Base-by-base conservation (phyloP, 2,113 vertebrate species). In the Corythornis cristatus region DNA sequence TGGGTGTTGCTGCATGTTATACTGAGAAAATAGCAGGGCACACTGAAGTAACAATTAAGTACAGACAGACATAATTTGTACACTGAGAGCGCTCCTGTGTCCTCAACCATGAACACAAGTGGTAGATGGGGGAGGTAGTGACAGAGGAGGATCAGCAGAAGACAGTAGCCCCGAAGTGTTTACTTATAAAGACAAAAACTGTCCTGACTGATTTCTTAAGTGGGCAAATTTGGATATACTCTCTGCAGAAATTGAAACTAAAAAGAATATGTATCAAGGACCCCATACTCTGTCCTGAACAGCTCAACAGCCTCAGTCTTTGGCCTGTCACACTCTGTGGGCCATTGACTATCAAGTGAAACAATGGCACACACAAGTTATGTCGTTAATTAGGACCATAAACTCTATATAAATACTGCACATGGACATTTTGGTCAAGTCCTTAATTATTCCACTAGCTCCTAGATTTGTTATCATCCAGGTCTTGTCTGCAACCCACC, bases 251-350 rank as follows among this genome's bases (percentile, higher is more conserved):
- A 45, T 17, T 67, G 37, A 31, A 45, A 50, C 50, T 61, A 3
- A 79, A 64, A 66, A 25, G 11, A 51, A 26, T 8, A 4, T 65
- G 1, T 76, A 9, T 60, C 7, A 12, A 65, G n/a, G 12, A 48
- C 9, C 7, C 31, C 31, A 6, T 64, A 8, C 6, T 15, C 10
- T 0, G 4, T 78, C 43, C 42, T 61, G 21, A 26, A 18, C 19
- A 54, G 26, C 53, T 72, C 29, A 42, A 9, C 15, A 61, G 20
- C 54, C 37, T 77, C 60, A 14, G 20, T 71, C 68, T 64, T 89
- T 26, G 40, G 33, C 35, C 37, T 46, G 9, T 53, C 2, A 0
- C 10, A 9, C 14, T 73, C 28, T 0, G 0, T 71, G 51, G 9
- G n/a, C 25, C 29, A 8, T 23, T 73, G 71, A 58, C 45, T 74